Percentiles rank a stretch among this genome's conserved stretches.
Conservation (phyloP, 2,113 vertebrate species). For the Chaetura pelagica region DNA sequence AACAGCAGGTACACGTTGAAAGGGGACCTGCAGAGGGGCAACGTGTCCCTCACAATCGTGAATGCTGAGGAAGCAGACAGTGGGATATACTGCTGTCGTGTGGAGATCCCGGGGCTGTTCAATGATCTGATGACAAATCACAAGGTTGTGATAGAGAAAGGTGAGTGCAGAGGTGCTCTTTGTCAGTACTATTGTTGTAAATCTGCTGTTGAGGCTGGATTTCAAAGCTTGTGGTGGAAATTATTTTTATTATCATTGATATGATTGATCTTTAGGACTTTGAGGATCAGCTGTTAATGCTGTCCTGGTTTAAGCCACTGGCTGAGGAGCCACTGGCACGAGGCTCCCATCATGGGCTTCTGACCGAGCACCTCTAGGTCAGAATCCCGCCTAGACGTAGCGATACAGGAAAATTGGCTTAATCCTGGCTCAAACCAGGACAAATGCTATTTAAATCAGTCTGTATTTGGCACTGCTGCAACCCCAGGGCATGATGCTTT, state of each 20-base stretch:
- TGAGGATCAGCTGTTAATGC: neutral
- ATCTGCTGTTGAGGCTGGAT: neutral
- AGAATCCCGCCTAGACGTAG: no score
- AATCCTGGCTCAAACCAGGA: no score
- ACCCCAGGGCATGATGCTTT: neutral
- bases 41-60: constrained; percentile 82
- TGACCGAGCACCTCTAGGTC: no score
- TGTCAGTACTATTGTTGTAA: neutral
- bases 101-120: constrained; percentile 77
- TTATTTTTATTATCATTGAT: neutral
- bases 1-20: constrained; percentile 67
- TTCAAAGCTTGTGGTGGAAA: neutral
- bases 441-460: neutral
- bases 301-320: no score
- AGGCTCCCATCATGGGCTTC: no score
- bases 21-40: constrained; percentile 26
- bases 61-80: constrained; percentile 51
- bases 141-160: constrained; percentile 45
- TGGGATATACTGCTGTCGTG: constrained; percentile 84
- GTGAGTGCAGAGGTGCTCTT: constrained; percentile 43
- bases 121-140: constrained; percentile 69
- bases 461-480: neutral
- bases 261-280: neutral
- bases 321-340: no score
- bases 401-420: no score